phyloP scores from a whole-genome alignment of 2,797 vertebrate species.

The Coregonus suidteri region DNA sequence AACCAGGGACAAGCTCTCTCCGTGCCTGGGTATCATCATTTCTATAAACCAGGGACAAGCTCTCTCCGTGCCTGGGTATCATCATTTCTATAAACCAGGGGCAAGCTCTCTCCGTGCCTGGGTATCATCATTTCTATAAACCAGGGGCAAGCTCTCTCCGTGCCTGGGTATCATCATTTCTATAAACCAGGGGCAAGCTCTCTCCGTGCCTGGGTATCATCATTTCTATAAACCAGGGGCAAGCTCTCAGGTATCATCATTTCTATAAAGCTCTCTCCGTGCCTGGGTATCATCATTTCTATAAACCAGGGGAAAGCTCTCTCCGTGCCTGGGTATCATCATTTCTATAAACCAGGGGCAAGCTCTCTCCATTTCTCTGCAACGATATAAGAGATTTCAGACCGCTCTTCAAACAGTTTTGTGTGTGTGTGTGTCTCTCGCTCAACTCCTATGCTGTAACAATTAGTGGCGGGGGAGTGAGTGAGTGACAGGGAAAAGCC shows the following conservation, averaged over 20 bases:
- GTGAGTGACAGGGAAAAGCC: conserved; percentile 16
- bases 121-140: not conserved
- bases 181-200: not conserved
- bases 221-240: not conserved
- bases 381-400: not conserved
- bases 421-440: not conserved
- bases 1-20: not conserved
- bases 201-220: not conserved
- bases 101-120: not conserved
- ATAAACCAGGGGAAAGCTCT: not conserved
- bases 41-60: not conserved
- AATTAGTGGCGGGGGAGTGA: not conserved
- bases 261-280: not conserved
- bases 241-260: not conserved
- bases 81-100: not conserved
- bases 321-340: not conserved
- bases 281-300: not conserved
- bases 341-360: not conserved
- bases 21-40: not conserved
- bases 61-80: not conserved
- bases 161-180: not conserved
- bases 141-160: not conserved
- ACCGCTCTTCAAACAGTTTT: not conserved
- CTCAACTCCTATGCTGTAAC: conserved; percentile 9
- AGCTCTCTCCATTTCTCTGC: not conserved